phyloP scores from a whole-genome alignment of 1,140 invertebrate species.

The Anagrus nilaparvatae region DNA sequence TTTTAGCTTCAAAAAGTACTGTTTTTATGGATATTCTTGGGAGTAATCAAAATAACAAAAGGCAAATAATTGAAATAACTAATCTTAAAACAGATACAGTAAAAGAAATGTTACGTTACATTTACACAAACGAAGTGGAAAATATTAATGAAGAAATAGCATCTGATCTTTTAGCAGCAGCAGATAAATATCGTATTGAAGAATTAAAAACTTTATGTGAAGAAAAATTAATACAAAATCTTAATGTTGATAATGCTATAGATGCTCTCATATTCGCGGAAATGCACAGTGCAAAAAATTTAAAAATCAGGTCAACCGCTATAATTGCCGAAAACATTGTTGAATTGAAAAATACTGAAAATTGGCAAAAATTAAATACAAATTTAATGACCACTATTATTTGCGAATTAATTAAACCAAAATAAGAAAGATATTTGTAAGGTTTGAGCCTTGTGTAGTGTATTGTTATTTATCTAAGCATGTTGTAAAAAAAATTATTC shows the following conservation, averaged over 20 bases:
- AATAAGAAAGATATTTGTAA: too few species aligned
- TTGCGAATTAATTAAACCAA: too few species aligned
- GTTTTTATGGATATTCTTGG: background rate
- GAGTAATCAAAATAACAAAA: background rate
- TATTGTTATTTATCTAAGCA: too few species aligned
- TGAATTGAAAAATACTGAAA: too few species aligned
- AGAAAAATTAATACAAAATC: background rate
- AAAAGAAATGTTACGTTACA: background rate
- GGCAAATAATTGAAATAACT: background rate
- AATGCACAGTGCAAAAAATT: too few species aligned
- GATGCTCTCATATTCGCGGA: background rate
- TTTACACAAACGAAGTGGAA: constrained; percentile 1
- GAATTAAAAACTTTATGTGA: background rate
- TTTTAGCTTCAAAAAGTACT: constrained; percentile 2
- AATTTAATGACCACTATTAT: too few species aligned
- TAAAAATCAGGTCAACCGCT: too few species aligned
- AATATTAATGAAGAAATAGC: background rate
- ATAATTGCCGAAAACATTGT: too few species aligned
- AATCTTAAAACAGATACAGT: background rate
- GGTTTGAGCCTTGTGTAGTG: constrained; percentile 3
- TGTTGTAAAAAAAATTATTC: too few species aligned
- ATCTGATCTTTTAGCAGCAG: background rate
- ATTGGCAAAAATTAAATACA: too few species aligned
- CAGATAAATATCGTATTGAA: background rate
- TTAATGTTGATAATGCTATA: background rate